phyloP scores from a whole-genome alignment of 2,888 invertebrate species.

The Rugalucina vietnamica region DNA sequence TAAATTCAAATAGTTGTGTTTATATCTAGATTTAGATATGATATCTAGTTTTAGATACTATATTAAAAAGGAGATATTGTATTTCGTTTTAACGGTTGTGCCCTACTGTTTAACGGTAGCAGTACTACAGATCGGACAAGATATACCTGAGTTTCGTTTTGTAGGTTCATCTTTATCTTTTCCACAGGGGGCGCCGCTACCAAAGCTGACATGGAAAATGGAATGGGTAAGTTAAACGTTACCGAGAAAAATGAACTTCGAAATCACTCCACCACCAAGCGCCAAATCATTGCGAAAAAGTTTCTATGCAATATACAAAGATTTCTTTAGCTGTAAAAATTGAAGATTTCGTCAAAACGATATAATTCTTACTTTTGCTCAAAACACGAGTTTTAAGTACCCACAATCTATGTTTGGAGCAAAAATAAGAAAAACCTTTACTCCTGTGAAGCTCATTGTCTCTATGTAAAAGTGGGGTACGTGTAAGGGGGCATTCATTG shows the following conservation, averaged over 20 bases:
- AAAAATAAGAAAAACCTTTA: too few relatives aligned
- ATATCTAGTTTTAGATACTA: not conserved
- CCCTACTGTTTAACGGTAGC: too few relatives aligned
- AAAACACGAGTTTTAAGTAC: not conserved
- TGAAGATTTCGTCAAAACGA: not conserved
- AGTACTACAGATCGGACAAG: too few relatives aligned
- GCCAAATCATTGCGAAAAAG: not conserved
- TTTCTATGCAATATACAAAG: not conserved
- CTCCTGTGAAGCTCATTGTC: too few relatives aligned
- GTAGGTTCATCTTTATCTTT: not conserved
- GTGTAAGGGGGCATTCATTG: too few relatives aligned
- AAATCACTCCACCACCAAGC: not conserved
- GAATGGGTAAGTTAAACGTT: constrained; percentile 47
- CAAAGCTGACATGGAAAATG: constrained; percentile 56
- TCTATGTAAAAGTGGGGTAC: too few relatives aligned
- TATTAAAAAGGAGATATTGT: not conserved
- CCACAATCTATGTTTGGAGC: too few relatives aligned
- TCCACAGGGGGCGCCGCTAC: constrained; percentile 47
- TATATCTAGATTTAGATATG: not conserved
- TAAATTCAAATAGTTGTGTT: not conserved
- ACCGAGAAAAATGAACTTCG: not conserved
- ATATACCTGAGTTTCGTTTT: not conserved
- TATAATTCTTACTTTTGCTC: not conserved
- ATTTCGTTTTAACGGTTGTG: too few relatives aligned
- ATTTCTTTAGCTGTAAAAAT: not conserved